A percentile compares a stretch with the other conserved stretches of the same genome.
Conservation (phyloP, 2,113 vertebrate species). For the Trogon melanurus region DNA sequence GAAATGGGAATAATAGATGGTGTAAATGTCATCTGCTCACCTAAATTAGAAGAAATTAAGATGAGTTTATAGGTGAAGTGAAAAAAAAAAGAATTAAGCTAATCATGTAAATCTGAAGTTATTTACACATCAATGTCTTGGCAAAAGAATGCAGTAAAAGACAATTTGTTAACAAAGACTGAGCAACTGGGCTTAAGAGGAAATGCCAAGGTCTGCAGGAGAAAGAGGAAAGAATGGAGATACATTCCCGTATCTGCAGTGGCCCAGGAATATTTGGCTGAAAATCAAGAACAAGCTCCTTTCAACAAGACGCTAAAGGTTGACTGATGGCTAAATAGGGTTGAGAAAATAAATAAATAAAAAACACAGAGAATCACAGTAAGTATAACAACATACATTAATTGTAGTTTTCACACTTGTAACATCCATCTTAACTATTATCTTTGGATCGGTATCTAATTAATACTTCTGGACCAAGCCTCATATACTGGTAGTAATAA, state of each 20-base stretch:
- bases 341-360: background rate
- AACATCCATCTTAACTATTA: slow-evolving; percentile 3
- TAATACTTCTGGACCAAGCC: background rate
- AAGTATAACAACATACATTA: background rate
- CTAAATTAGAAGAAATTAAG: slow-evolving; percentile 24
- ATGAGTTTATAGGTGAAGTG: background rate
- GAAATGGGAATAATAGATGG: background rate
- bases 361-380: background rate
- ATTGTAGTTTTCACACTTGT: background rate
- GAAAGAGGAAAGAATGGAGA: background rate
- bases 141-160: background rate
- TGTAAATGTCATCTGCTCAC: background rate
- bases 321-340: background rate
- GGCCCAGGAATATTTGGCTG: background rate
- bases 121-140: background rate
- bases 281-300: background rate
- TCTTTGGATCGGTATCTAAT: background rate
- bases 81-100: background rate
- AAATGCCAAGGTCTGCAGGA: background rate
- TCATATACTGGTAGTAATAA: background rate
- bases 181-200: background rate
- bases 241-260: background rate
- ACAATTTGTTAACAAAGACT: background rate
- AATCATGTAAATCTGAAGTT: background rate
- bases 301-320: background rate